phyloP scores from a whole-genome alignment of 2,797 vertebrate genomes.

The Hippopotamyrus pictus region DNA sequence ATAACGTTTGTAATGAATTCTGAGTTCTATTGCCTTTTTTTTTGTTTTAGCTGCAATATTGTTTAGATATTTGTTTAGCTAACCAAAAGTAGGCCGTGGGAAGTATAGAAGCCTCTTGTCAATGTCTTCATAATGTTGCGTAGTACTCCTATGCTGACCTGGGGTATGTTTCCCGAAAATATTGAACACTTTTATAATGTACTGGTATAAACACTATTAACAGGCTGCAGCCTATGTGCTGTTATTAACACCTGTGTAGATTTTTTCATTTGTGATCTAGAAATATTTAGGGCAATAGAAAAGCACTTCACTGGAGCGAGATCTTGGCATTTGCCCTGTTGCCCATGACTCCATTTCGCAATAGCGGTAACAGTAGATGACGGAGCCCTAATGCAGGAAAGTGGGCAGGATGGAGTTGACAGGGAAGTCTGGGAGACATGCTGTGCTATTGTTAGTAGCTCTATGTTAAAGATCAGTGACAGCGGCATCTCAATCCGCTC shows the following conservation, averaged over 20 bases:
- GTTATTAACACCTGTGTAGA: not conserved
- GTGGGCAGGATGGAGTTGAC: not conserved
- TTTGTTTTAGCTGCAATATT: not conserved
- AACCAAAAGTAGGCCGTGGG: no score
- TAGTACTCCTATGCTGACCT: not conserved
- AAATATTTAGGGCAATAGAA: not conserved
- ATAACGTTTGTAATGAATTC: not conserved
- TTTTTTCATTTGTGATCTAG: not conserved
- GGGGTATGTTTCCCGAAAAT: not conserved
- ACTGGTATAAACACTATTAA: not conserved
- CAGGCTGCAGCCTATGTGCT: not conserved
- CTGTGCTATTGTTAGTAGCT: not conserved
- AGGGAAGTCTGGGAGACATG: not conserved
- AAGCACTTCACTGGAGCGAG: not conserved
- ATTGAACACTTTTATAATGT: not conserved
- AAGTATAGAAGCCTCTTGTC: not conserved
- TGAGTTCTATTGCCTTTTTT: not conserved
- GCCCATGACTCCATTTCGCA: not conserved
- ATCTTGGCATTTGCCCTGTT: not conserved
- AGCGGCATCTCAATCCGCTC: not conserved
- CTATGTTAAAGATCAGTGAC: not conserved
- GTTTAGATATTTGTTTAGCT: not conserved
- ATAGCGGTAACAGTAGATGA: not conserved
- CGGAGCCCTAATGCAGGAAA: not conserved
- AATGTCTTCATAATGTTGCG: not conserved